These are phyloP conservation scores for Whitmania pigra DNA, from an alignment of 1,140 invertebrate genomes.

Conservation along the genomic window DNA sequence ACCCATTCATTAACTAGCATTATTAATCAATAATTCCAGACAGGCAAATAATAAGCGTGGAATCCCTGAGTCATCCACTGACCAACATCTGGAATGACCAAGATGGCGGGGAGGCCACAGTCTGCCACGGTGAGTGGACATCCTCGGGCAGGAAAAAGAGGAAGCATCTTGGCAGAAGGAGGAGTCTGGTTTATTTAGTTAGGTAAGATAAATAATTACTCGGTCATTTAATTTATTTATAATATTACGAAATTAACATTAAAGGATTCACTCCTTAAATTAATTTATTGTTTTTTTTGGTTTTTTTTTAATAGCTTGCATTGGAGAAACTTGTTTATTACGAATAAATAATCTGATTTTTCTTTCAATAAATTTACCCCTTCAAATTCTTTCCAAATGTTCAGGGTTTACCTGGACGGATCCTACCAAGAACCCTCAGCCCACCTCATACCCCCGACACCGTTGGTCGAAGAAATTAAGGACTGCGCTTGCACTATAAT, in stretches of 20 bases:
- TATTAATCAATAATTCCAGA: conserved; percentile 2
- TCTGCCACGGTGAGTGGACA: conserved; percentile 16
- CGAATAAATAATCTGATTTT: too few species aligned
- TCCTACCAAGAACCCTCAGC: conserved; percentile 19
- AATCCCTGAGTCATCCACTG: conserved; percentile 15
- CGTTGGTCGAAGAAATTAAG: conserved; percentile 23
- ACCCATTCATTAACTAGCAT: too few species aligned
- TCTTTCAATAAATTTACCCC: too few species aligned
- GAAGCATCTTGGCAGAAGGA: not conserved
- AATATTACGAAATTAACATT: too few species aligned
- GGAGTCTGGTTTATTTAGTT: conserved; percentile 14
- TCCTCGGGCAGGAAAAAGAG: conserved; percentile 7
- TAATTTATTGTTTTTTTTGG: too few species aligned
- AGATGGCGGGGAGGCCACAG: conserved; percentile 12
- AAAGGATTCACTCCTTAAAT: too few species aligned
- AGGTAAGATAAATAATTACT: not conserved
- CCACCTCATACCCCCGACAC: conserved; percentile 15
- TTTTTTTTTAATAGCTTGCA: too few species aligned
- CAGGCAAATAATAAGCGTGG: conserved; percentile 11
- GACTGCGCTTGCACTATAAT: conserved; percentile 23
- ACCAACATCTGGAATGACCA: conserved; percentile 16
- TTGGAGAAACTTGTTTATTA: too few species aligned
- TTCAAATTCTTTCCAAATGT: not conserved
- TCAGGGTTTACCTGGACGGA: conserved; percentile 23
- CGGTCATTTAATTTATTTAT: too few species aligned